Evolutionary conservation across 2,797 vertebrate species (phyloP).

Genomic region (Megalops cyprinoides): DNA sequence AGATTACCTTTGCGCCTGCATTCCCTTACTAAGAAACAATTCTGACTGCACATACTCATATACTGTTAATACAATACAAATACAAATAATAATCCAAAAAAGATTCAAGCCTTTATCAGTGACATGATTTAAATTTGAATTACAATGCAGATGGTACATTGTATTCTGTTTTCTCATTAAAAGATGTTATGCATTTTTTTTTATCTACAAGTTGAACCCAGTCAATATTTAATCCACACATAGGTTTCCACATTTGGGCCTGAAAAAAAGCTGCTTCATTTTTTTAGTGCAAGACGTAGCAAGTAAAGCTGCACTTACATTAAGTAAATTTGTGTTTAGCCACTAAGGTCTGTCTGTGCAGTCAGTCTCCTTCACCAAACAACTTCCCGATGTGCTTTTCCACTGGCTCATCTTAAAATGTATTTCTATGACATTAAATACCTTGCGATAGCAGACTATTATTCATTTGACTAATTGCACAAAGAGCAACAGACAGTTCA

Average conservation of each 20-base stretch:
- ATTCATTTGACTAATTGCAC: slow-evolving; percentile 21
- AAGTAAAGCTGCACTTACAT: neutral
- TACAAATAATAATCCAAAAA: no score
- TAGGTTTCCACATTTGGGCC: no score
- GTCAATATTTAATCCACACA: no score
- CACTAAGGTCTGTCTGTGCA: no score
- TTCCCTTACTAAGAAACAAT: neutral
- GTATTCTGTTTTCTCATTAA: neutral
- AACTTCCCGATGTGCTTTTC: neutral
- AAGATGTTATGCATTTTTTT: neutral
- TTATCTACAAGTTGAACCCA: no score
- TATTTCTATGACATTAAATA: neutral
- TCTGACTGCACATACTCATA: no score
- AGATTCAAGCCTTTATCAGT: neutral
- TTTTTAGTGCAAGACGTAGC: no score
- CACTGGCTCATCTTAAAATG: neutral
- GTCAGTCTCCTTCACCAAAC: neutral
- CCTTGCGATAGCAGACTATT: neutral
- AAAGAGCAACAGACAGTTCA: slow-evolving; percentile 28
- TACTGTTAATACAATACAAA: no score
- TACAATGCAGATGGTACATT: neutral
- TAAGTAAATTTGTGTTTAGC: neutral
- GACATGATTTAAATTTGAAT: neutral
- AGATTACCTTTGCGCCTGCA: neutral
- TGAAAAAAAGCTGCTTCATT: no score